Conservation (phyloP, 2,797 vertebrate species). For the Taenioides sp. region DNA sequence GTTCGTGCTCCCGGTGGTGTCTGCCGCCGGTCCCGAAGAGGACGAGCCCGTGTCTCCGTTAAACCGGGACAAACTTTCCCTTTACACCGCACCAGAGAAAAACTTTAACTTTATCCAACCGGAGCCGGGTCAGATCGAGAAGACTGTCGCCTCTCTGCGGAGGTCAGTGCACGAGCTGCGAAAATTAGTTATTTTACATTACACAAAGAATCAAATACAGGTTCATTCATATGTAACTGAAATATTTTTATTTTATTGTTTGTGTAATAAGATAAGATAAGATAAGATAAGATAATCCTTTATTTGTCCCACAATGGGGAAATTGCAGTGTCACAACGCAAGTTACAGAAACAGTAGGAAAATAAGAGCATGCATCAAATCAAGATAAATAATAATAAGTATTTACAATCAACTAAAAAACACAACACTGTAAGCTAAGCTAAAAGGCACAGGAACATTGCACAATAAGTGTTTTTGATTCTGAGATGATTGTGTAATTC, state of each 20-base stretch:
- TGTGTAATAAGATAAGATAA: too few species aligned
- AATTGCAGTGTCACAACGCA: too few species aligned
- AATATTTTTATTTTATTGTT: not conserved
- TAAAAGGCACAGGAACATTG: too few species aligned
- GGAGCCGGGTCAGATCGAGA: conserved; percentile 67
- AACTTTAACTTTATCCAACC: conserved; percentile 39
- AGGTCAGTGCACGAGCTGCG: conserved; percentile 7
- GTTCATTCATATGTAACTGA: not conserved
- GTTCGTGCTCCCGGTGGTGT: conserved; percentile 37
- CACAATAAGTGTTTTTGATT: too few species aligned
- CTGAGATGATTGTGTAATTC: too few species aligned
- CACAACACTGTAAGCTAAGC: too few species aligned
- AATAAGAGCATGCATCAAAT: too few species aligned
- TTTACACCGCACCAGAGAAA: conserved; percentile 64
- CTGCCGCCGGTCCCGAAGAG: conserved; percentile 33
- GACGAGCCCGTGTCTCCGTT: not conserved
- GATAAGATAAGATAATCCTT: too few species aligned
- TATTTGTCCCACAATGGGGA: too few species aligned
- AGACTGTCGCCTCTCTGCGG: conserved; percentile 62
- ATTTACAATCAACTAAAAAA: too few species aligned
- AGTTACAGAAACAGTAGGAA: too few species aligned
- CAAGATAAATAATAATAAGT: too few species aligned
- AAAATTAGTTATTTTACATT: not conserved
- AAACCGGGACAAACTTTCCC: conserved; percentile 62
- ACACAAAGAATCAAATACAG: not conserved